Evolutionary conservation across 1,140 invertebrate species (phyloP).

Genomic region (Neoseiulus cucumeris): DNA sequence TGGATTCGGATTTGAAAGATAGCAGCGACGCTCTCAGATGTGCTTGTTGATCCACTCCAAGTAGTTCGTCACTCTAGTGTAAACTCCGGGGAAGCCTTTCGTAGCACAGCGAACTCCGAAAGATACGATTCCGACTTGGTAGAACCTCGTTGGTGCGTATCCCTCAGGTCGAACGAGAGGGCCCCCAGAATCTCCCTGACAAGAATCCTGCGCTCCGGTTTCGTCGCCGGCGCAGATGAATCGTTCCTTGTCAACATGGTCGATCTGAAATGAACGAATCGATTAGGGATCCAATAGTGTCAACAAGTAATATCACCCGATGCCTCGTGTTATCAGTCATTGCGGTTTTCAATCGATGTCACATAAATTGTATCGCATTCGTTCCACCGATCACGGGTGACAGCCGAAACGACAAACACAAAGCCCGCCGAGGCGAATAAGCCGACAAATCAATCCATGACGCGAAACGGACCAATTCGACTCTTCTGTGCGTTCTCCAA

Average conservation of each 20-base stretch:
- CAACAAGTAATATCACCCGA: no score
- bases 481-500: no score
- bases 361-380: no score
- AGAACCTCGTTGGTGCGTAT: conserved; percentile 26
- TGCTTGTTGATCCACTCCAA: conserved; percentile 26
- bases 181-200: conserved; percentile 55
- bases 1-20: no score
- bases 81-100: conserved; percentile 48
- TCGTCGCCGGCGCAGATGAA: conserved; percentile 9
- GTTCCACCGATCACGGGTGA: no score
- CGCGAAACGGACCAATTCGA: no score
- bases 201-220: not conserved
- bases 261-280: not conserved
- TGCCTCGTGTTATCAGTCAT: no score
- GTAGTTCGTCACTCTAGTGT: conserved; percentile 43
- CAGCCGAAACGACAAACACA: no score
- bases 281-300: not conserved
- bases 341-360: no score
- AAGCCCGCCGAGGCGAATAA: no score
- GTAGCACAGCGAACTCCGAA: conserved; percentile 51
- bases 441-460: no score
- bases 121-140: conserved; percentile 48
- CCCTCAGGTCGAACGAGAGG: conserved; percentile 43
- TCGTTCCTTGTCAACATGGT: not conserved
- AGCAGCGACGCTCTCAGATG: not conserved